Percentiles rank a stretch among this genome's conserved stretches.
These are phyloP conservation scores for Leptopilina boulardi DNA, from an alignment of 1,140 invertebrate species.

Conservation along the genomic window DNA sequence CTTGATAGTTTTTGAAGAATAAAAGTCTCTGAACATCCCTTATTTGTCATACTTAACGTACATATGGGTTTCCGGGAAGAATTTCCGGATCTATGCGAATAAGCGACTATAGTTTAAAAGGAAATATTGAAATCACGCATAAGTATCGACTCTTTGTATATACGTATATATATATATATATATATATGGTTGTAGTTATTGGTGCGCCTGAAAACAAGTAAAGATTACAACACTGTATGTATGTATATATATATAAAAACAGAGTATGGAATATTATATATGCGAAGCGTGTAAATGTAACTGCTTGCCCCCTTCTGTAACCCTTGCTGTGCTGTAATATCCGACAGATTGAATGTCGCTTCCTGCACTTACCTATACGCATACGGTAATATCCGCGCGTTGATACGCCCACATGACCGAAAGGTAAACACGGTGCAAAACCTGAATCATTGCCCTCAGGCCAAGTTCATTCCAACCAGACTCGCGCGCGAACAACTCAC, in stretches of 20 bases:
- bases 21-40: neutral
- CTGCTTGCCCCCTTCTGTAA: neutral
- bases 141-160: neutral
- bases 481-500: neutral
- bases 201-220: neutral
- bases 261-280: neutral
- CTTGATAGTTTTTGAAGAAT: too few species aligned
- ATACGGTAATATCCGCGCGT: slow-evolving; percentile 10
- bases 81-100: neutral
- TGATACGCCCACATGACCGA: slow-evolving; percentile 32
- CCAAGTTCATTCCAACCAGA: slow-evolving; percentile 29
- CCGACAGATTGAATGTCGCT: slow-evolving; percentile 31
- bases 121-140: neutral
- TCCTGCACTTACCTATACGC: slow-evolving; percentile 25
- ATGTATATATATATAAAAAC: neutral
- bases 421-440: slow-evolving; percentile 26
- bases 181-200: neutral
- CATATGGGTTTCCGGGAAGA: slow-evolving; percentile 2
- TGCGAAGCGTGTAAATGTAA: slow-evolving; percentile 16
- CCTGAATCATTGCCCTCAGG: slow-evolving; percentile 25
- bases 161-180: too few species aligned
- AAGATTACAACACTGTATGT: neutral
- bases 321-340: neutral
- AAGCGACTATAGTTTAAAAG: neutral
- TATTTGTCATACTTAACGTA: neutral